phyloP scores from a whole-genome alignment of 2,113 vertebrate genomes.

The Sardina pilchardus region DNA sequence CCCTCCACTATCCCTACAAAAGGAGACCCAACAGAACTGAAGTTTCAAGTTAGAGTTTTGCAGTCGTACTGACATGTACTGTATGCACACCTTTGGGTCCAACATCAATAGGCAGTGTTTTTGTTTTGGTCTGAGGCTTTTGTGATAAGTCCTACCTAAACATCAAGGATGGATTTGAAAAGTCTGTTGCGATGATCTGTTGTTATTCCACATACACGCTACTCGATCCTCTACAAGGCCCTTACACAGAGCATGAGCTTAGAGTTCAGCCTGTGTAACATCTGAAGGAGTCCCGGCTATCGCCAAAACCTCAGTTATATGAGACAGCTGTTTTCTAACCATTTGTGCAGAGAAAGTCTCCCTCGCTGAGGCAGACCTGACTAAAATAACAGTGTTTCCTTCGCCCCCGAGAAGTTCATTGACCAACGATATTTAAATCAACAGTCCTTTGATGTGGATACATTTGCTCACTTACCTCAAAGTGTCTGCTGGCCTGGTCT shows the following conservation, averaged over 20 bases:
- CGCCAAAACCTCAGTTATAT: not conserved
- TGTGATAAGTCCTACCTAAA: not conserved
- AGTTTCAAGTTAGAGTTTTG: not conserved
- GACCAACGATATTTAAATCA: not conserved
- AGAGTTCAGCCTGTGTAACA: not conserved
- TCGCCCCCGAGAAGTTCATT: not conserved
- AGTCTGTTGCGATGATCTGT: not conserved
- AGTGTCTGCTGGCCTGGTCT: not conserved
- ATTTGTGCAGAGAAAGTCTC: not conserved
- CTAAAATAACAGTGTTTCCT: not conserved
- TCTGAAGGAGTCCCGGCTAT: not conserved
- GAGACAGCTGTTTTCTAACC: not conserved
- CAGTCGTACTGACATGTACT: not conserved
- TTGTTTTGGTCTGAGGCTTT: not conserved
- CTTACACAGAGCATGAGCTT: not conserved
- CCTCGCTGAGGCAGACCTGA: not conserved
- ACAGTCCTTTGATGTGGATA: not conserved
- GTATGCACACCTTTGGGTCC: not conserved
- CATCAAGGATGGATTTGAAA: not conserved
- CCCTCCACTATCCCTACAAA: not conserved
- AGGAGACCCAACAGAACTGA: not conserved
- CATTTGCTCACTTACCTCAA: not conserved
- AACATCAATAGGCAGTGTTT: slow-evolving; percentile 5
- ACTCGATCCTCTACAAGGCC: not conserved
- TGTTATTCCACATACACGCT: not conserved